A percentile compares a stretch with the other conserved stretches of the same genome.
These are phyloP conservation scores for Ormyrus rosae DNA, from an alignment of 2,888 invertebrate species.

Conservation along the genomic window DNA sequence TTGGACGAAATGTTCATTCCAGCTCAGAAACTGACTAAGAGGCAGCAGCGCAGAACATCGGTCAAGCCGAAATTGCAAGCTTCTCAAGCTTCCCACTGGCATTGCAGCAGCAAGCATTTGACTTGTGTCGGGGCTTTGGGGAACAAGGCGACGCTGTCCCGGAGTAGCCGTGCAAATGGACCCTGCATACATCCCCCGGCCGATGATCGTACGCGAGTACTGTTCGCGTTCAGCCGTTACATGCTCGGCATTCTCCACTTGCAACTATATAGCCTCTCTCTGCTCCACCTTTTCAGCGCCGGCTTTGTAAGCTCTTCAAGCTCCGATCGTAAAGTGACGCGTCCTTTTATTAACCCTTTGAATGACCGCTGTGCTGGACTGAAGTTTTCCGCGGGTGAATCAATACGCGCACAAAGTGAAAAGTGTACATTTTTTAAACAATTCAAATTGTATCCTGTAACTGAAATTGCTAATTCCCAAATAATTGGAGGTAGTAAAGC, in stretches of 20 bases:
- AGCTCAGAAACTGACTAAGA: too few relatives aligned
- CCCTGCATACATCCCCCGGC: background rate
- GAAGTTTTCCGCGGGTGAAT: too few relatives aligned
- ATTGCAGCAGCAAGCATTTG: background rate
- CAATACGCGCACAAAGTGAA: too few relatives aligned
- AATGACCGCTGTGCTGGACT: too few relatives aligned
- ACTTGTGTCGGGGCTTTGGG: constrained; percentile 36
- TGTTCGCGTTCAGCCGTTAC: constrained; percentile 1
- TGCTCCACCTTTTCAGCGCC: background rate
- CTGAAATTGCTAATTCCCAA: too few relatives aligned
- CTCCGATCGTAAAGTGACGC: constrained; percentile 33
- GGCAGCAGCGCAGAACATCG: constrained; percentile 18
- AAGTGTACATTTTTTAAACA: too few relatives aligned
- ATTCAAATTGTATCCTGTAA: too few relatives aligned
- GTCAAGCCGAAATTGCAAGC: constrained; percentile 40
- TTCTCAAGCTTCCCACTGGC: constrained; percentile 13
- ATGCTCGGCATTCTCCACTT: constrained; percentile 33
- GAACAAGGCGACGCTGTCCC: background rate
- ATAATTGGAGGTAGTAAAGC: too few relatives aligned
- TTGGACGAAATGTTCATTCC: too few relatives aligned
- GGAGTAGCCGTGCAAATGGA: constrained; percentile 2
- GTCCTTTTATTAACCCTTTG: background rate
- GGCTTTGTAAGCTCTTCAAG: background rate
- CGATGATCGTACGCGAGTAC: background rate
- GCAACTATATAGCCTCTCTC: background rate